Evolutionary conservation across 2,113 vertebrate genomes (phyloP), one percentile per base, ranked within the genome.

Genomic region (Erpornis zantholeuca): DNA sequence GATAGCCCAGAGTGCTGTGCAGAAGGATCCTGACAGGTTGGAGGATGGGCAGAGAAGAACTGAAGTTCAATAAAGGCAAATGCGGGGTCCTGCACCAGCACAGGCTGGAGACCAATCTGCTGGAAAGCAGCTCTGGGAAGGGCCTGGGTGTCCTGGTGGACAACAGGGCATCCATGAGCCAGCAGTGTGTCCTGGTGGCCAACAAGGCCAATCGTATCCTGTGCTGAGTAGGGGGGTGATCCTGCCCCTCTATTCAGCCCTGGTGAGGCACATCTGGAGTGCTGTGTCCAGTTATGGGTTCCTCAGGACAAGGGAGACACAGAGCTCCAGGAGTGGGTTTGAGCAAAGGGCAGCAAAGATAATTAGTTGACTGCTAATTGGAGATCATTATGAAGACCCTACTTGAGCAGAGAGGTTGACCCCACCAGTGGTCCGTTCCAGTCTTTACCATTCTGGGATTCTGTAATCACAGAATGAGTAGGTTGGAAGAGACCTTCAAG

Each of bases 251-350:
- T 59, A 18, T 28, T 22, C 23, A 45, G 28, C 28, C 13, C 28
- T 59, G 16, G 1, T 38, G 53, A 38, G 38, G 45, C 36, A 29
- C 45, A 73, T 8, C 69, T 89, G 60, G 3, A 45, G 3, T 45
- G 24, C 69, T 66, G 28, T 14, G 36, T 44, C 28, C 52, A 45
- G 44, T 38, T 4, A 33, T 75, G 28, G 24, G 11, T 61, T 29
- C 11, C n/a, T 82, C 16, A 60, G 23, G 15, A 14, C 3, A n/a
- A 53, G 20, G 47, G 33, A 45, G 19, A 35, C 12, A 1, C 33
- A 33, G 6, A 33, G 24, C 35, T 35, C 31, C 0, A 0, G 35
- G 25, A 27, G 6, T 0, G 1, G n/a, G 11, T 68, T 60, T 38
- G 61, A 60, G 28, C 14, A 38, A 54, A 59, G 38, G 16, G 16